phyloP scores from a whole-genome alignment of 2,113 vertebrate genomes.

The Mormyrus iriodes region DNA sequence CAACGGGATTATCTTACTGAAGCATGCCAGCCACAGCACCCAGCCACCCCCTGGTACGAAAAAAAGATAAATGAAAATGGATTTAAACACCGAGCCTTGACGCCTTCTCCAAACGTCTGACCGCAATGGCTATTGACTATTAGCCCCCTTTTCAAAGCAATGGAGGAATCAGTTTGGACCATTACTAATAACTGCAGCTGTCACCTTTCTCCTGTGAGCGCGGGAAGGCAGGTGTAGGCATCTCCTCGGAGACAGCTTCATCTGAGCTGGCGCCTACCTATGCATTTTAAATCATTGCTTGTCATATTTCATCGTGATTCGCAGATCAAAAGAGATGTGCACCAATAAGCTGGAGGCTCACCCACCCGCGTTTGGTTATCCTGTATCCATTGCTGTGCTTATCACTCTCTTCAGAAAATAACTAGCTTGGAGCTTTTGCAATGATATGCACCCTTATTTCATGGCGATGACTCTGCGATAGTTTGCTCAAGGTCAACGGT shows the following conservation, averaged over 20 bases:
- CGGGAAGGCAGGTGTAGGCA: neutral
- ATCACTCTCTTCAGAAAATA: neutral
- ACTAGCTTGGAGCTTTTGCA: neutral
- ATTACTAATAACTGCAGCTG: neutral
- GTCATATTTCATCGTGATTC: neutral
- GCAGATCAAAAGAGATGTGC: neutral
- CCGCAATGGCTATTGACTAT: neutral
- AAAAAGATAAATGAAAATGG: neutral
- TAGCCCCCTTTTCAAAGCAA: neutral
- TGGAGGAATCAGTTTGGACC: neutral
- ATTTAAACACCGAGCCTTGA: neutral
- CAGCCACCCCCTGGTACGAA: neutral
- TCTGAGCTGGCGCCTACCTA: neutral
- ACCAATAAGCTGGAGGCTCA: neutral
- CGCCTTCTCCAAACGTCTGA: neutral
- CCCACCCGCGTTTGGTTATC: neutral
- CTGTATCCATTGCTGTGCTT: neutral
- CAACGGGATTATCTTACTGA: neutral
- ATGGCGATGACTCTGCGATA: neutral
- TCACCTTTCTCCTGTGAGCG: neutral
- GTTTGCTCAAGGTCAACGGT: neutral
- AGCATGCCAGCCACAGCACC: neutral
- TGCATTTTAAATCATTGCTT: neutral
- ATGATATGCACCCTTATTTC: neutral
- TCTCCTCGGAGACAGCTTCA: constrained; percentile 11